Evolutionary conservation across 2,113 vertebrate genomes (phyloP).

Genomic region (Gymnobelideus leadbeateri): DNA sequence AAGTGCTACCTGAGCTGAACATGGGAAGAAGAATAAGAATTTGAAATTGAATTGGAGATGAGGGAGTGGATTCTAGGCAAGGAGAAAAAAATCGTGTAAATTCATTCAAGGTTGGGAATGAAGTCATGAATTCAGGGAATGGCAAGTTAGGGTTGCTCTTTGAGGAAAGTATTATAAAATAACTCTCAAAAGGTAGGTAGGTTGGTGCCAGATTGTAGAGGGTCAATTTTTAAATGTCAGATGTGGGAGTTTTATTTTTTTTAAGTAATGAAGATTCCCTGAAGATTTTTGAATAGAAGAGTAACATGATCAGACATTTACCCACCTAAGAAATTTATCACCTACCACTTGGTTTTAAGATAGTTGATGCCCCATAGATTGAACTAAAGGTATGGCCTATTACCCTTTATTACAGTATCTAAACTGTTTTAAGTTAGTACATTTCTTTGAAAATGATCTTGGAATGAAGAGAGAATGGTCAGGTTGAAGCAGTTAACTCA

Average conservation of each 20-base stretch:
- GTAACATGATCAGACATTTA: background rate
- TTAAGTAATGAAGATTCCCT: background rate
- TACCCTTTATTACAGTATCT: background rate
- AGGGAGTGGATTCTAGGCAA: too few species aligned
- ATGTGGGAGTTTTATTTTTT: background rate
- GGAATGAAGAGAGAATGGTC: background rate
- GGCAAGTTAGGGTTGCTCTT: background rate
- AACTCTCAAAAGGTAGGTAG: background rate
- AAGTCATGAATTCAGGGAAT: too few species aligned
- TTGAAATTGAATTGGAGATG: too few species aligned
- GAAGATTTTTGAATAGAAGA: background rate
- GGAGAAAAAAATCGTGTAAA: too few species aligned
- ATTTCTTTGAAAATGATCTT: slow-evolving; percentile 14
- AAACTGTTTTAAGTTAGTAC: slow-evolving; percentile 3
- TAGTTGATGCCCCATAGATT: background rate
- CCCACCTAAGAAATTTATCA: background rate
- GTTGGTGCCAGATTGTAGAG: background rate
- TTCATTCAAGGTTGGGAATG: too few species aligned
- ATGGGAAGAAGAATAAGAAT: too few species aligned
- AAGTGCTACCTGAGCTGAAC: too few species aligned
- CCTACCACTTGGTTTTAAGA: background rate
- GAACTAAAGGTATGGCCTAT: background rate
- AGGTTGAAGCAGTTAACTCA: background rate
- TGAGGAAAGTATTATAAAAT: background rate
- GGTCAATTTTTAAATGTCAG: background rate